Evolutionary conservation across 2,888 invertebrate genomes (phyloP).

Genomic region (Eilema griseolum): DNA sequence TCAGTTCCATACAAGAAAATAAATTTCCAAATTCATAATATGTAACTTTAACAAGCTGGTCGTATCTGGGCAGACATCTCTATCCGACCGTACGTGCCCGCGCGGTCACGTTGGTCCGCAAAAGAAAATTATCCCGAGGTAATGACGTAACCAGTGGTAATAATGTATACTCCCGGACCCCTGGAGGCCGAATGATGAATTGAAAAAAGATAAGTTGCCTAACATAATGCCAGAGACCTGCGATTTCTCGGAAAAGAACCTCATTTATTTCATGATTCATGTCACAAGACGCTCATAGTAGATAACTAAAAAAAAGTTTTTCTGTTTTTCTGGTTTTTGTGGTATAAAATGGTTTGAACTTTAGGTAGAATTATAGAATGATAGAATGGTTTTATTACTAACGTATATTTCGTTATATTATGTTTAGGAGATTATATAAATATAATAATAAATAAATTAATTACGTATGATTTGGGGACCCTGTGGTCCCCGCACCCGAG

Average conservation of each 20-base stretch:
- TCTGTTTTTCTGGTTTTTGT: no score
- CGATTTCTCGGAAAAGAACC: constrained; percentile 24
- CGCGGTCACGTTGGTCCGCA: constrained; percentile 25
- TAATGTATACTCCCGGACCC: constrained; percentile 36
- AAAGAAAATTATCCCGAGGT: constrained; percentile 49
- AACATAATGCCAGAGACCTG: constrained; percentile 32
- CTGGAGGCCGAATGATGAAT: constrained; percentile 43
- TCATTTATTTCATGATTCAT: constrained; percentile 21
- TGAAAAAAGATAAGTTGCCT: constrained; percentile 34
- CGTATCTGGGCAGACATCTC: constrained; percentile 28
- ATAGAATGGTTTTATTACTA: no score
- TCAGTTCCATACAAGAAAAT: no score
- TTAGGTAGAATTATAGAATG: no score
- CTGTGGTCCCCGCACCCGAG: no score
- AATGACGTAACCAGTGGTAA: constrained; percentile 51
- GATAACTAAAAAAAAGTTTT: not conserved
- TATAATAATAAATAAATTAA: no score
- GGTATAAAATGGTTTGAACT: no score
- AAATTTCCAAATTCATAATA: not conserved
- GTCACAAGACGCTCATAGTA: constrained; percentile 13
- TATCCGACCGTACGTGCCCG: constrained; percentile 41
- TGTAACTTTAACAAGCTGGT: constrained; percentile 12
- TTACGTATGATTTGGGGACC: no score
- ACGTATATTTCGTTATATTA: no score
- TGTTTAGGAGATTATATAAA: no score